phyloP scores from a whole-genome alignment of 1,140 invertebrate genomes.

The Drosophila triauraria region DNA sequence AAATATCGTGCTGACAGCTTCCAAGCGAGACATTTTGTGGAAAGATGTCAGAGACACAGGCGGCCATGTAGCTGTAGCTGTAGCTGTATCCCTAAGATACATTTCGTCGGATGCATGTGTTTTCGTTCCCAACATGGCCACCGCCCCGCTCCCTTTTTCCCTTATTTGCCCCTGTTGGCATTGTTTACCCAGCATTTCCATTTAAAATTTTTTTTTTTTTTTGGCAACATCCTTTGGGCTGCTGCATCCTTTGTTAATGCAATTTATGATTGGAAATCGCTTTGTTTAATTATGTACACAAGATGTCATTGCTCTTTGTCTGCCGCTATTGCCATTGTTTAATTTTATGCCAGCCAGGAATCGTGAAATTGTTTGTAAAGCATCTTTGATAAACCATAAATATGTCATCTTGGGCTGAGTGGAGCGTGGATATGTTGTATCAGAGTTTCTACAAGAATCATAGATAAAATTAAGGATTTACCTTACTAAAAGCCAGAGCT shows the following conservation, averaged over 20 bases:
- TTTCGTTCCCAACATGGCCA: conserved; percentile 56
- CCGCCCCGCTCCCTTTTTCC: conserved; percentile 27
- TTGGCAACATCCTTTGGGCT: conserved; percentile 27
- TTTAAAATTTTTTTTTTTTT: conserved; percentile 20
- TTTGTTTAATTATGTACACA: conserved; percentile 57
- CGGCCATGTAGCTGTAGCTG: conserved; percentile 22
- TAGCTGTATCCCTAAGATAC: conserved; percentile 40
- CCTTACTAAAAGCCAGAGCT: no score
- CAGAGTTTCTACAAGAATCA: neutral
- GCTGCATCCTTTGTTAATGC: conserved; percentile 33
- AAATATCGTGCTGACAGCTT: conserved; percentile 62
- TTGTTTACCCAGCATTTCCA: conserved; percentile 39
- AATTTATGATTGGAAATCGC: conserved; percentile 47
- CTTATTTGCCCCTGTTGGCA: neutral
- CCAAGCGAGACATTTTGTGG: conserved; percentile 73
- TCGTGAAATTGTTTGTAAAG: conserved; percentile 39
- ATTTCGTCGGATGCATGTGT: conserved; percentile 43
- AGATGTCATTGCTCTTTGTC: conserved; percentile 46
- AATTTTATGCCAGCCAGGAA: conserved; percentile 25
- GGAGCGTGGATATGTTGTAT: no score
- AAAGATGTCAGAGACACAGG: conserved; percentile 48
- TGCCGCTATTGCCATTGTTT: conserved; percentile 23
- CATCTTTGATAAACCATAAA: conserved; percentile 33
- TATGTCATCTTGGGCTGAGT: conserved; percentile 23
- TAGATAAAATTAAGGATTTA: neutral